Evolutionary conservation across 2,797 vertebrate species (phyloP).

Genomic region (Aulostomus chinensis): DNA sequence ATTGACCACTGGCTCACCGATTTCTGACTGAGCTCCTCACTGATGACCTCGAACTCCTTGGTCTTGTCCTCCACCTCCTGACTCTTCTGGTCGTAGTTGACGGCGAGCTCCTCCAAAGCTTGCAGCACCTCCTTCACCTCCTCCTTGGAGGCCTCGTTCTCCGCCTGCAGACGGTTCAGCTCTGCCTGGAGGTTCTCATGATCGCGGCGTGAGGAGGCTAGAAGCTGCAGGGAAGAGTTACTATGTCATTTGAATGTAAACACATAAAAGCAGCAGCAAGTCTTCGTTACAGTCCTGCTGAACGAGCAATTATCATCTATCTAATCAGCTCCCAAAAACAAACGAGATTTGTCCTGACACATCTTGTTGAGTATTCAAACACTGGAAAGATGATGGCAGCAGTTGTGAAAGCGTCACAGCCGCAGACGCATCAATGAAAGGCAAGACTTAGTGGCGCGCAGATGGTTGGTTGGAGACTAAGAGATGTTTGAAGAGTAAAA

Average conservation of each 20-base stretch:
- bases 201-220: slow-evolving; percentile 91
- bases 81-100: slow-evolving; percentile 98
- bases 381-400: too few relatives aligned
- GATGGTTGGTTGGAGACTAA: too few relatives aligned
- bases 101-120: slow-evolving; percentile 94
- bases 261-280: background rate
- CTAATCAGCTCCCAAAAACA: too few relatives aligned
- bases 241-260: too few relatives aligned
- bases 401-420: too few relatives aligned
- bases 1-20: slow-evolving; percentile 77
- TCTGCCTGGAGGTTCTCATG: slow-evolving; percentile 95
- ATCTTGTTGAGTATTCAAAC: too few relatives aligned
- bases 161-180: slow-evolving; percentile 92
- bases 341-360: too few relatives aligned
- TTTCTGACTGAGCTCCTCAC: slow-evolving; percentile 95
- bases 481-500: too few relatives aligned
- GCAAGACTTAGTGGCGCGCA: too few relatives aligned
- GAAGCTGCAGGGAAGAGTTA: slow-evolving; percentile 76
- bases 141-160: slow-evolving; percentile 97
- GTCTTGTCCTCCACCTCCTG: slow-evolving; percentile 98
- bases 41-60: slow-evolving; percentile 92
- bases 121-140: slow-evolving; percentile 97
- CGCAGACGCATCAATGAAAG: too few relatives aligned
- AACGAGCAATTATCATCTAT: too few relatives aligned
- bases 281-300: too few relatives aligned